Evolutionary conservation across 1,140 invertebrate genomes (phyloP), one percentile per base, ranked within the genome.

Genomic region (Dinothrombium tinctorium): DNA sequence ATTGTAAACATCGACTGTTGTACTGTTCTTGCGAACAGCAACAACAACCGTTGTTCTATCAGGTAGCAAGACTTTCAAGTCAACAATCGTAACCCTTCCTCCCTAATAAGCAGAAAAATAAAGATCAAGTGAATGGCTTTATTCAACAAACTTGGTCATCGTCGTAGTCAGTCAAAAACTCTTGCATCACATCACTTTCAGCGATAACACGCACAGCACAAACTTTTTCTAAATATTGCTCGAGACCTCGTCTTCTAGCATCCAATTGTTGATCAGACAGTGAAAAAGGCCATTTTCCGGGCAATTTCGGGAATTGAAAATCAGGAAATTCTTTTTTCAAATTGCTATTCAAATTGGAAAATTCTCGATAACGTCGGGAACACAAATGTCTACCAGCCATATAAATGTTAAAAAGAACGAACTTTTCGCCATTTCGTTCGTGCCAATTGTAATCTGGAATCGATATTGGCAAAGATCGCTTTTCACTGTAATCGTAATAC

Each of bases 321-420:
- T 92, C 90, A 45, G 79, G 65, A 61, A 98, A 99, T 58, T 98
- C 89, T 56, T 84, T 81, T 58, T 90, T 90, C 33, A 98, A 63
- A 45, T 76, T 72, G 49, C 74, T 69, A 55, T 96, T 80, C 37
- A 96, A 58, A 42, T 77, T 76, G 12, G 81, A 72, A 58, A 96
- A 98, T 62, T 98, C 90, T 37, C 86, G 69, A 57, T 96, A 99
- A 28, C 92, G 66, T 35, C 90, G 64, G 23, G 87, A 94, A 57
- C 92, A 96, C 20, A 99, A 63, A 59, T 96, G 90, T 33, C 90
- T 61, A 0, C 90, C 90, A 22, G 92, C 90, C 89, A 99, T 96
- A 57, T 96, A 90, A 44, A 98, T 92, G 58, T 96, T 96, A 61
- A 83, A 99, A 1, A 90, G 84, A 41, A 92, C 82, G 63, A 77